phyloP scores from a whole-genome alignment of 2,888 invertebrate genomes.

The Brenthis daphne region DNA sequence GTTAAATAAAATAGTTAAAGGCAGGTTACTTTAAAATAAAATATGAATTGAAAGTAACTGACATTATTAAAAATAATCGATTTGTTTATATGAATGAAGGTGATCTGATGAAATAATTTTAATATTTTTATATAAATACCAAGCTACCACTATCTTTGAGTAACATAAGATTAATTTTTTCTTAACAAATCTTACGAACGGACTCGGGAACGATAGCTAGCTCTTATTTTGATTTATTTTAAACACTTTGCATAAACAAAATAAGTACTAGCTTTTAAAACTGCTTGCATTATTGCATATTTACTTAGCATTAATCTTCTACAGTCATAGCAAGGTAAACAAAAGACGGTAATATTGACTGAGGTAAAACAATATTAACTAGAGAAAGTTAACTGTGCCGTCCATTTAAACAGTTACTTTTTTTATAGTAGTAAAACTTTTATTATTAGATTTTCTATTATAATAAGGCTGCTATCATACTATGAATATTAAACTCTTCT shows the following conservation, averaged over 20 bases:
- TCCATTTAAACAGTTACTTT: constrained; percentile 32
- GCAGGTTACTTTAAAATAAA: too few relatives aligned
- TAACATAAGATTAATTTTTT: too few relatives aligned
- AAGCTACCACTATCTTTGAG: too few relatives aligned
- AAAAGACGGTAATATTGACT: constrained; percentile 31
- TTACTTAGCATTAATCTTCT: constrained; percentile 24
- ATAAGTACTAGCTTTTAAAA: constrained; percentile 20
- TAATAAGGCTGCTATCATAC: constrained; percentile 28
- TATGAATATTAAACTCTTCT: constrained; percentile 13
- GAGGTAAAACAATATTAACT: constrained; percentile 36
- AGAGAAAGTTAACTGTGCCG: constrained; percentile 38
- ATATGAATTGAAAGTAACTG: too few relatives aligned
- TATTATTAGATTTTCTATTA: constrained; percentile 35
- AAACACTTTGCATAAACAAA: constrained; percentile 3
- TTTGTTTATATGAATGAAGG: too few relatives aligned
- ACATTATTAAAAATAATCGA: too few relatives aligned
- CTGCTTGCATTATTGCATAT: constrained; percentile 17
- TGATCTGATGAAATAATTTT: too few relatives aligned
- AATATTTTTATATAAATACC: too few relatives aligned
- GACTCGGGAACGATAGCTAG: too few relatives aligned
- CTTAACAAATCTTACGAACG: too few relatives aligned
- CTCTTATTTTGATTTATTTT: neutral
- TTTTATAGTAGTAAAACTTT: constrained; percentile 36
- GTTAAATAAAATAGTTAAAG: too few relatives aligned
- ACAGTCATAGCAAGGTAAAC: constrained; percentile 31